Conservation (phyloP, 64 coral and sea anemone genomes). For the Montipora foliosa region DNA sequence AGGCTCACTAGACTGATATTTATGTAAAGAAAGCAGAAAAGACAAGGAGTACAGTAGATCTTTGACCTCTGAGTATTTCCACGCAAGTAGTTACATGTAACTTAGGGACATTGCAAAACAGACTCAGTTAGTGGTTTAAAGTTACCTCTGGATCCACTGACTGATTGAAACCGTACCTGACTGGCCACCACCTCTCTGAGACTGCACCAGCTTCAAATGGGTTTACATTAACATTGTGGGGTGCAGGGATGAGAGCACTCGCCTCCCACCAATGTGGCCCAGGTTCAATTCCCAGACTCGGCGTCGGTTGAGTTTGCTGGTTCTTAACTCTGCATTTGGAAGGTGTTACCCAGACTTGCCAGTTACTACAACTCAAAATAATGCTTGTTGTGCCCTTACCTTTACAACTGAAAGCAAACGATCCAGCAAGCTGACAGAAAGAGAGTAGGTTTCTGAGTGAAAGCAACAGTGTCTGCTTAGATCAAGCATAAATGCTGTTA, state of each 20-base stretch:
- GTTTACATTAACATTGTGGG: too few relatives aligned
- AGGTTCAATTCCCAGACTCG: too few relatives aligned
- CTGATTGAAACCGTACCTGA: background rate
- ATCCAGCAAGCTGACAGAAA: constrained; percentile 91
- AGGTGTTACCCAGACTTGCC: too few relatives aligned
- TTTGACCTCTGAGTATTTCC: too few relatives aligned
- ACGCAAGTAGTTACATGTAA: background rate
- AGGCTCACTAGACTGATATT: too few relatives aligned
- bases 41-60: too few relatives aligned
- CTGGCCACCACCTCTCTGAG: background rate
- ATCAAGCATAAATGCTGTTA: constrained; percentile 72
- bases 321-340: too few relatives aligned
- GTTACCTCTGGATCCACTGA: background rate
- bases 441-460: constrained; percentile 96
- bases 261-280: too few relatives aligned
- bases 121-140: background rate
- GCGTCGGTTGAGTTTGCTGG: too few relatives aligned
- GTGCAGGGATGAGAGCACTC: too few relatives aligned
- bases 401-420: constrained; percentile 91
- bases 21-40: background rate
- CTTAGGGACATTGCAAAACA: background rate
- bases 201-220: background rate
- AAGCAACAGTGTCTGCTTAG: constrained; percentile 94
- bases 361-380: background rate
- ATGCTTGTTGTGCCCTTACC: constrained; percentile 43